Conservation (phyloP, 2,113 vertebrate genomes). For the Catharus bicknelli region DNA sequence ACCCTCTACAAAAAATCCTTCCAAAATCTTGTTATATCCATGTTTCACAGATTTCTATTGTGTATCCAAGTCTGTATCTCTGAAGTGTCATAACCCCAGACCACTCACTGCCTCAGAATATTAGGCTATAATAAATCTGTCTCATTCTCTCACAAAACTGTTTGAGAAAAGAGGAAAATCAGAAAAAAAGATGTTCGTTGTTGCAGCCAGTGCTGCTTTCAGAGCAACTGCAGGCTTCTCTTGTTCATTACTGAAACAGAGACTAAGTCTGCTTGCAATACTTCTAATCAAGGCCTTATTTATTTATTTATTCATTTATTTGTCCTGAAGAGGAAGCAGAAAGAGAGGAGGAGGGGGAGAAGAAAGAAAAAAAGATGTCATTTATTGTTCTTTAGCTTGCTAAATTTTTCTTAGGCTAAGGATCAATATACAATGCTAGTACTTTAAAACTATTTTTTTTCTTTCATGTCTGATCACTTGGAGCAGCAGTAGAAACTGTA, state of each 20-base stretch:
- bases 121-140: constrained; percentile 48
- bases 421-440: neutral
- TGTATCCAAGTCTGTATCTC: constrained; percentile 23
- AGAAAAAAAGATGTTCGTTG: neutral
- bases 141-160: constrained; percentile 40
- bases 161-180: constrained; percentile 34
- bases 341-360: neutral
- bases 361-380: neutral
- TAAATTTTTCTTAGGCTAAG: neutral
- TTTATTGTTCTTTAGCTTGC: neutral
- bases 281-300: neutral
- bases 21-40: constrained; percentile 33
- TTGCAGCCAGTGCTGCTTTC: neutral
- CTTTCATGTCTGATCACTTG: neutral
- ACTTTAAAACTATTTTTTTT: neutral
- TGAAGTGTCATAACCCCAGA: constrained; percentile 28
- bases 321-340: neutral
- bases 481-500: neutral
- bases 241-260: constrained; percentile 26
- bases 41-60: constrained; percentile 41
- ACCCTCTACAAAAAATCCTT: neutral
- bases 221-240: constrained; percentile 1
- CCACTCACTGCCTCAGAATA: constrained; percentile 42
- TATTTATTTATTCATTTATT: neutral
- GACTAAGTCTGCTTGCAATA: neutral